phyloP scores from a whole-genome alignment of 2,888 invertebrate genomes.

The Drosophila formosana region DNA sequence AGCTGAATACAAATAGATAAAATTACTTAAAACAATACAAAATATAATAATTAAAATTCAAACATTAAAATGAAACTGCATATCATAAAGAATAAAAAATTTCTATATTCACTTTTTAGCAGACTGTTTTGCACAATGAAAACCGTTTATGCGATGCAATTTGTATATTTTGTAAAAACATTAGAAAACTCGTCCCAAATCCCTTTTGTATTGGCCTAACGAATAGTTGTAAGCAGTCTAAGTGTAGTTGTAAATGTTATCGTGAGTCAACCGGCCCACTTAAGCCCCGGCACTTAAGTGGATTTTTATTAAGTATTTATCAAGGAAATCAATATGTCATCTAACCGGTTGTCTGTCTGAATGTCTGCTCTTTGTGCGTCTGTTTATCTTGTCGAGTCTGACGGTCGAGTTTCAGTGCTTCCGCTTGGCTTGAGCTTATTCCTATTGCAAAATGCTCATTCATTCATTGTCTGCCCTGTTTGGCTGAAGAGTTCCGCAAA shows the following conservation, averaged over 20 bases:
- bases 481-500: conserved; percentile 25
- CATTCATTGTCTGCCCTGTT: conserved; percentile 20
- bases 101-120: background rate
- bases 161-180: conserved; percentile 1
- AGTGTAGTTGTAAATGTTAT: background rate
- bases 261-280: conserved; percentile 13
- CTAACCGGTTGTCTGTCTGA: conserved; percentile 38
- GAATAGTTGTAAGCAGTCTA: conserved; percentile 14
- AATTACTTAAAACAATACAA: no score
- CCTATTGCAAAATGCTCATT: conserved; percentile 47
- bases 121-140: background rate
- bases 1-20: no score
- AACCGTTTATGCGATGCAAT: background rate
- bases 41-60: no score
- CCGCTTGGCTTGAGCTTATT: conserved; percentile 52
- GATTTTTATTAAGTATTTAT: conserved; percentile 74
- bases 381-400: conserved; percentile 18
- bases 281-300: conserved; percentile 51
- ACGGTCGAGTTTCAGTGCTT: conserved; percentile 45
- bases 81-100: background rate
- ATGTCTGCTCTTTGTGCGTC: conserved; percentile 19
- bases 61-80: no score
- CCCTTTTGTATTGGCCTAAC: conserved; percentile 2
- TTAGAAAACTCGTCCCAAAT: conserved; percentile 16
- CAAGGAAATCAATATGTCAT: conserved; percentile 71